Percentiles rank a stretch among this genome's conserved stretches.
These are phyloP conservation scores for Xylocopa sonorina DNA, from an alignment of 1,140 invertebrate species.

Conservation along the genomic window DNA sequence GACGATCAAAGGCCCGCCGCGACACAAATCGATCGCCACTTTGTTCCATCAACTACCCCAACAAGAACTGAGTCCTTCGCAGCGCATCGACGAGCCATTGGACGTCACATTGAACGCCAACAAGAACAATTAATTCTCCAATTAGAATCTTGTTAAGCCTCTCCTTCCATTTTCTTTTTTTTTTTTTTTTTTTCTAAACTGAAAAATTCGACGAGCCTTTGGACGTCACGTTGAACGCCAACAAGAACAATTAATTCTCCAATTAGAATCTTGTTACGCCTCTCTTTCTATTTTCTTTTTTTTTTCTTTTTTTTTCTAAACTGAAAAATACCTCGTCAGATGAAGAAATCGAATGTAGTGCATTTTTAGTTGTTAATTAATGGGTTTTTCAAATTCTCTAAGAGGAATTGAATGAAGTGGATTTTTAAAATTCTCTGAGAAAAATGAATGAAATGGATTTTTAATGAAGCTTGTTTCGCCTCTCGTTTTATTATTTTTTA, in stretches of 20 bases:
- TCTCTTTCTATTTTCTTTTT: not conserved
- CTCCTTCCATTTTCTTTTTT: not conserved
- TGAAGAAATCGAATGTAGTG: too few species aligned
- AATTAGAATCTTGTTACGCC: not conserved
- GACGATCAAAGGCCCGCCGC: slow-evolving; percentile 75
- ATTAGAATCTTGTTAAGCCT: not conserved
- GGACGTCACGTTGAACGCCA: slow-evolving; percentile 78
- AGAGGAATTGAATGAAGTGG: too few species aligned
- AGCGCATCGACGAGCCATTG: slow-evolving; percentile 76
- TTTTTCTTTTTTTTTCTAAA: not conserved
- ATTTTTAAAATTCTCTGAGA: too few species aligned
- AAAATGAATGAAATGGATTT: too few species aligned
- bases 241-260: slow-evolving; percentile 68
- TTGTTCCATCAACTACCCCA: slow-evolving; percentile 75
- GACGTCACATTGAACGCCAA: slow-evolving; percentile 78
- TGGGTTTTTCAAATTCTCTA: too few species aligned
- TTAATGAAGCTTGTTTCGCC: too few species aligned
- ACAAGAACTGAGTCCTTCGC: slow-evolving; percentile 71
- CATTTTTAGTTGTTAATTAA: too few species aligned
- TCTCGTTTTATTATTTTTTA: too few species aligned
- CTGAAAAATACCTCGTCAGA: too few species aligned
- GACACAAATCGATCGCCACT: slow-evolving; percentile 70
- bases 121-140: slow-evolving; percentile 68
- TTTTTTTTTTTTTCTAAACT: not conserved
- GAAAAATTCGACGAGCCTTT: slow-evolving; percentile 79